These are phyloP conservation scores for Ceratitis capitata DNA, from an alignment of 1,140 invertebrate genomes.

Conservation along the genomic window DNA sequence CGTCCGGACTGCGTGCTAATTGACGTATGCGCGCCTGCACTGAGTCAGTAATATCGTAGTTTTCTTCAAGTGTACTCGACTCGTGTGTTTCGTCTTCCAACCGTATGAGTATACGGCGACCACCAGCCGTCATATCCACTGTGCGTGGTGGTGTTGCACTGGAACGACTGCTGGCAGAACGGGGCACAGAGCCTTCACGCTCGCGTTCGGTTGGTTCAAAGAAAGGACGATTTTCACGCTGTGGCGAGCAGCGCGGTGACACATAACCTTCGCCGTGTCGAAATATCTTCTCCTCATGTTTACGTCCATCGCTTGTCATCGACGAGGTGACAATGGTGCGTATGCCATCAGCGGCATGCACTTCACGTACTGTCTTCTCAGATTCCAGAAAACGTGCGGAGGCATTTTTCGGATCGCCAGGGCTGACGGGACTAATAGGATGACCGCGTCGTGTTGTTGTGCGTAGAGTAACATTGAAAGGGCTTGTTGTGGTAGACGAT, in stretches of 20 bases:
- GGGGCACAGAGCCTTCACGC: constrained; percentile 15
- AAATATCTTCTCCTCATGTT: constrained; percentile 60
- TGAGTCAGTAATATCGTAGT: constrained; percentile 53
- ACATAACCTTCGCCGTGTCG: constrained; percentile 62
- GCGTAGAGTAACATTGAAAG: constrained; percentile 61
- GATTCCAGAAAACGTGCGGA: constrained; percentile 52
- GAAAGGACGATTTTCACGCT: constrained; percentile 38
- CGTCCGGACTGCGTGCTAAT: constrained; percentile 43
- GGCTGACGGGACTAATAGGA: neutral
- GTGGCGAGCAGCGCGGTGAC: constrained; percentile 54
- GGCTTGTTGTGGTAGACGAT: constrained; percentile 68
- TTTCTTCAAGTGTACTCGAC: constrained; percentile 46
- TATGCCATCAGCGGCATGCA: constrained; percentile 55
- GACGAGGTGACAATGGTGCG: constrained; percentile 61
- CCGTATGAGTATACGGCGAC: constrained; percentile 57
- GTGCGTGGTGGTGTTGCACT: constrained; percentile 57
- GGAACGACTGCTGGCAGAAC: constrained; percentile 48
- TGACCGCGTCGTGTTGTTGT: constrained; percentile 50
- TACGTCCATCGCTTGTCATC: constrained; percentile 59
- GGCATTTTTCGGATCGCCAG: constrained; percentile 39
- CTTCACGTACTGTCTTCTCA: constrained; percentile 55
- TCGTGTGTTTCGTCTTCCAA: constrained; percentile 52
- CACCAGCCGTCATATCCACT: constrained; percentile 60
- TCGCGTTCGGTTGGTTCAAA: neutral
- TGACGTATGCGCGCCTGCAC: constrained; percentile 50